These are phyloP conservation scores for Scelioninae gen. 2 DNA, from an alignment of 2,888 invertebrate species.

Conservation along the genomic window DNA sequence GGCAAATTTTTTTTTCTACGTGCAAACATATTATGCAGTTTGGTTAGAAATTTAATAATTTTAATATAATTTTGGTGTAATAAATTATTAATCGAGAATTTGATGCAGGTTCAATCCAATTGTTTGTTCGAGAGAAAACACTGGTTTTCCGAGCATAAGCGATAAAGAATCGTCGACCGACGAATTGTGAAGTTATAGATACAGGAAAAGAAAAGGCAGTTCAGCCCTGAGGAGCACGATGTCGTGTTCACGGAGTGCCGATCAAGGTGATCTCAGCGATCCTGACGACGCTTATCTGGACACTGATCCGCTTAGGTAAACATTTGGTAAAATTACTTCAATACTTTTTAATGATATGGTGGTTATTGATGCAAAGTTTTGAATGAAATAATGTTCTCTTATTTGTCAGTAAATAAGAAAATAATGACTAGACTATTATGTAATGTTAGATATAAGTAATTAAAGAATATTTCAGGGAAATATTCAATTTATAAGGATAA, in stretches of 20 bases:
- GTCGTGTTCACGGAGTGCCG: constrained; percentile 67
- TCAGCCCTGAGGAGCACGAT: constrained; percentile 63
- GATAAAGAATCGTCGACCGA: constrained; percentile 59
- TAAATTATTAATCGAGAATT: too few relatives aligned
- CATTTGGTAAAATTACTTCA: too few relatives aligned
- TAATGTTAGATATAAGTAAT: too few relatives aligned
- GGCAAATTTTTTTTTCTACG: background rate
- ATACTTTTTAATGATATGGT: too few relatives aligned
- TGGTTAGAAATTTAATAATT: background rate
- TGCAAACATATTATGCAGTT: background rate
- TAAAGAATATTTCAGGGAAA: too few relatives aligned
- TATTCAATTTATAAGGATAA: too few relatives aligned
- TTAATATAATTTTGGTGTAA: too few relatives aligned
- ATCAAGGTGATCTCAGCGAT: constrained; percentile 70
- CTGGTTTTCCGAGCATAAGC: constrained; percentile 64
- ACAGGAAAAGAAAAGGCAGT: constrained; percentile 61
- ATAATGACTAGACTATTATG: too few relatives aligned
- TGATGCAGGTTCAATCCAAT: constrained; percentile 64
- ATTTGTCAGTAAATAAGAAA: too few relatives aligned
- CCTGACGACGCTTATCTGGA: constrained; percentile 70
- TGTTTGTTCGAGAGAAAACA: constrained; percentile 67
- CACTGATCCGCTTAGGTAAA: constrained; percentile 70
- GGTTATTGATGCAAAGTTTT: too few relatives aligned
- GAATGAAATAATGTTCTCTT: too few relatives aligned
- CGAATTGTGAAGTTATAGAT: constrained; percentile 54